Percentiles rank a stretch among this genome's conserved stretches.
Conservation (phyloP, 1,140 invertebrate genomes). For the Pachyrhynchus sulphureomaculatus region DNA sequence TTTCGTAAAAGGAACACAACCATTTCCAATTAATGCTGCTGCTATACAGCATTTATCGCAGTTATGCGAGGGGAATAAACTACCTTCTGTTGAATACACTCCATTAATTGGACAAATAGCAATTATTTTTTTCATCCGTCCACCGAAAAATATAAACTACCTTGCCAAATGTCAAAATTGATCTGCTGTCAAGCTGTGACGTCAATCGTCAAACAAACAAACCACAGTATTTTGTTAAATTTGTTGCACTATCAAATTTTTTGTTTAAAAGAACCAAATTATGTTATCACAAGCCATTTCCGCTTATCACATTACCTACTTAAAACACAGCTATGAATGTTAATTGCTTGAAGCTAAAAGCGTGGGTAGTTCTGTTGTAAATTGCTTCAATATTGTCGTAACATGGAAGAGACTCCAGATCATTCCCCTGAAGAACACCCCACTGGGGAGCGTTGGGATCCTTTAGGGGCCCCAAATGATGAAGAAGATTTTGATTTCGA, state of each 20-base stretch:
- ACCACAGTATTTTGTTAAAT: too few relatives aligned
- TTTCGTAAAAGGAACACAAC: too few relatives aligned
- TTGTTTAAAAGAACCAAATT: not conserved
- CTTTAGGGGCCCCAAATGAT: constrained; percentile 73
- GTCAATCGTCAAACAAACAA: too few relatives aligned
- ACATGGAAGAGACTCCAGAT: constrained; percentile 28
- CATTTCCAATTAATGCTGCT: too few relatives aligned
- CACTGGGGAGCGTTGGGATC: constrained; percentile 71
- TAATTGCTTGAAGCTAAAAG: not conserved
- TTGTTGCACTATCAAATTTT: not conserved
- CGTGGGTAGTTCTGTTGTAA: not conserved
- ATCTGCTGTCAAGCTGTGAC: too few relatives aligned
- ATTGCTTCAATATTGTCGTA: not conserved
- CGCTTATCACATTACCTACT: not conserved
- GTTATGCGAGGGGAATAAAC: too few relatives aligned
- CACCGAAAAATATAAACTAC: too few relatives aligned
- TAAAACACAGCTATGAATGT: not conserved
- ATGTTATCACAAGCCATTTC: constrained; percentile 1
- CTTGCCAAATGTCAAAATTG: too few relatives aligned
- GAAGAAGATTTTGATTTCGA: constrained; percentile 49
- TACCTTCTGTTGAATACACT: too few relatives aligned
- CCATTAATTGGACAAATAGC: too few relatives aligned
- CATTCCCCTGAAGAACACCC: constrained; percentile 45
- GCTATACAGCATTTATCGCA: too few relatives aligned
- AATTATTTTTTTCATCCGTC: too few relatives aligned